A percentile compares a stretch with the other conserved stretches of the same genome.
phyloP scores from a whole-genome alignment of 1,140 invertebrate species.

The Reticulitermes speratus region DNA sequence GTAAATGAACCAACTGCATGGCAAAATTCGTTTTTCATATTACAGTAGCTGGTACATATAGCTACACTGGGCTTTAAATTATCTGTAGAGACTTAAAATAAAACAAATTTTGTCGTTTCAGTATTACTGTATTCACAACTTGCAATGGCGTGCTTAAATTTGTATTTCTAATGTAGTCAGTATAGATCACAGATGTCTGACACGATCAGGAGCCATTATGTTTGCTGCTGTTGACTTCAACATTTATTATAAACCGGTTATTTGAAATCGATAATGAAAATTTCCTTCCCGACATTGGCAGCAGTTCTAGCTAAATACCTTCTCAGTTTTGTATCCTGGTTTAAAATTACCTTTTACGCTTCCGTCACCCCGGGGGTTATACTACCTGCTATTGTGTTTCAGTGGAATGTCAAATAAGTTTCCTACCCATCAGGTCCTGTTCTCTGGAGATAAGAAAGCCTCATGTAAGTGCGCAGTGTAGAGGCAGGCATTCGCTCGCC shows the following conservation, averaged over 20 bases:
- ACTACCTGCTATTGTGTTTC: neutral
- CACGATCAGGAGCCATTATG: neutral
- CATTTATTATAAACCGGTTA: neutral
- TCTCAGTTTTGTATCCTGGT: neutral
- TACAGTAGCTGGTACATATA: too few species aligned
- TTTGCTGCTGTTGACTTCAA: neutral
- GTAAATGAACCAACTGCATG: too few species aligned
- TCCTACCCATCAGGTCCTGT: constrained; percentile 7
- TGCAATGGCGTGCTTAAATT: too few species aligned
- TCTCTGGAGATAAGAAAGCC: neutral
- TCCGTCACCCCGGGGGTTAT: neutral
- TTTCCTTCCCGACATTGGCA: neutral
- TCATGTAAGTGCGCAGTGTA: neutral
- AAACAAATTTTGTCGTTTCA: neutral
- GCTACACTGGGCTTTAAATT: too few species aligned
- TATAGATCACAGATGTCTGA: too few species aligned
- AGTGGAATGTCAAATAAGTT: constrained; percentile 9
- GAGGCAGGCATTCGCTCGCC: neutral
- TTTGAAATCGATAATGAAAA: neutral
- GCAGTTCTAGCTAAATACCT: neutral
- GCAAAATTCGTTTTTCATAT: too few species aligned
- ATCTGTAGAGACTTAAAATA: too few species aligned
- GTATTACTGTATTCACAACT: neutral
- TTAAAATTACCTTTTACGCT: constrained; percentile 9
- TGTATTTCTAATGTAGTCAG: too few species aligned